These are phyloP conservation scores for Araneus ventricosus DNA, from an alignment of 1,140 invertebrate species.

Conservation along the genomic window DNA sequence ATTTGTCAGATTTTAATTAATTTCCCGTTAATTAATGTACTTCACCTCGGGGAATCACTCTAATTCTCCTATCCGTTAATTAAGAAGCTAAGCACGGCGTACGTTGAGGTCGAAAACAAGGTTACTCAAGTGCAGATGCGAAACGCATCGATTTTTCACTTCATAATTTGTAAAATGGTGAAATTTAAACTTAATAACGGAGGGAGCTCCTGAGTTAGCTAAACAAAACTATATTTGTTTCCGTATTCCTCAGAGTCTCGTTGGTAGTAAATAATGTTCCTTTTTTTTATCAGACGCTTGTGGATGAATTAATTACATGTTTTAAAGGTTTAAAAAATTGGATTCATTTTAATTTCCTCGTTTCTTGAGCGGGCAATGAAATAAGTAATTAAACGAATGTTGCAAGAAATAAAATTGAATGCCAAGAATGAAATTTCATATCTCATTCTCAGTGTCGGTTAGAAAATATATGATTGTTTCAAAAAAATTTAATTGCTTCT, in stretches of 20 bases:
- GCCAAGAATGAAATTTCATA: no score
- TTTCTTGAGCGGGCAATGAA: no score
- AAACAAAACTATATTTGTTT: not conserved
- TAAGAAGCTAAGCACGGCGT: not conserved
- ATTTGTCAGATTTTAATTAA: constrained; percentile 38
- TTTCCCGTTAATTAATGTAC: constrained; percentile 22
- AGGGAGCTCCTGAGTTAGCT: not conserved
- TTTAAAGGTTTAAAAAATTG: no score
- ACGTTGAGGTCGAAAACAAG: not conserved
- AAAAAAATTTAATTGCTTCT: no score
- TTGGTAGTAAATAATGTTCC: not conserved
- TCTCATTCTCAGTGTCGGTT: no score
- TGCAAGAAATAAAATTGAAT: no score
- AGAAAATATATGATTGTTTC: no score
- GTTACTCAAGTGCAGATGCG: not conserved
- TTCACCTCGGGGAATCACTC: constrained; percentile 3
- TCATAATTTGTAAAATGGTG: not conserved
- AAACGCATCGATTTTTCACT: not conserved
- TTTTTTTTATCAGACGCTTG: no score
- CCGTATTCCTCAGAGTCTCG: not conserved
- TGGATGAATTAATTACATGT: no score
- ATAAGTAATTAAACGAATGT: no score
- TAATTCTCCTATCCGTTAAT: constrained; percentile 16
- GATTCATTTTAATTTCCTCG: no score
- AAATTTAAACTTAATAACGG: not conserved